Conservation (phyloP, 2,888 invertebrate genomes). For the Danaus chrysippus region DNA sequence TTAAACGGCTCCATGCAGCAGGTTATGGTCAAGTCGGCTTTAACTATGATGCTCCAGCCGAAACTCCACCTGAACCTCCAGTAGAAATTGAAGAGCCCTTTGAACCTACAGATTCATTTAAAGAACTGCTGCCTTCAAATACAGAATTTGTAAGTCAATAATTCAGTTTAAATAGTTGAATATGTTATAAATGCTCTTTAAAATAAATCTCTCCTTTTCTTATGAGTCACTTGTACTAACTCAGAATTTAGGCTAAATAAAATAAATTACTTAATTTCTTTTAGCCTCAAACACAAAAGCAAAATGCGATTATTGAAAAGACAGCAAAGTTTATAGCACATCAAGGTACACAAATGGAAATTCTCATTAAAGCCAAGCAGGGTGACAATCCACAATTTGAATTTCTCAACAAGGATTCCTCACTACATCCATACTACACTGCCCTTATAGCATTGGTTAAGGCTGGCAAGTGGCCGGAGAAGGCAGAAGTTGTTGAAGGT, state of each 20-base stretch:
- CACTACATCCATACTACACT: slow-evolving; percentile 93
- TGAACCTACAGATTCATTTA: slow-evolving; percentile 83
- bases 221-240: no score
- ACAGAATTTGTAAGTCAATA: slow-evolving; percentile 54
- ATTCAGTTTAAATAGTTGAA: background rate
- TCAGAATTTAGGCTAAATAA: background rate
- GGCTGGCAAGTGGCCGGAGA: slow-evolving; percentile 65
- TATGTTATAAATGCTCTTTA: background rate
- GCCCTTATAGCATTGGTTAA: slow-evolving; percentile 77
- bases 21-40: slow-evolving; percentile 88
- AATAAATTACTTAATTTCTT: slow-evolving; percentile 31
- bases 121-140: slow-evolving; percentile 83
- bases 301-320: slow-evolving; percentile 96
- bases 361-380: slow-evolving; percentile 98
- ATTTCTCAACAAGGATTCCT: slow-evolving; percentile 92
- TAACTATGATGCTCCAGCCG: slow-evolving; percentile 81
- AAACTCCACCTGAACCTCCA: slow-evolving; percentile 70
- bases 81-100: slow-evolving; percentile 88
- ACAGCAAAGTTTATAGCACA: slow-evolving; percentile 92
- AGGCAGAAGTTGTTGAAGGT: slow-evolving; percentile 58
- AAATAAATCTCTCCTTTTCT: no score
- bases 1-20: slow-evolving; percentile 90
- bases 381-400: slow-evolving; percentile 94
- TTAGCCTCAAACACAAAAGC: slow-evolving; percentile 92
- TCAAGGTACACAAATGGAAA: slow-evolving; percentile 99